Conservation (phyloP, 2,797 vertebrate species). For the Darevskia nairensis region DNA sequence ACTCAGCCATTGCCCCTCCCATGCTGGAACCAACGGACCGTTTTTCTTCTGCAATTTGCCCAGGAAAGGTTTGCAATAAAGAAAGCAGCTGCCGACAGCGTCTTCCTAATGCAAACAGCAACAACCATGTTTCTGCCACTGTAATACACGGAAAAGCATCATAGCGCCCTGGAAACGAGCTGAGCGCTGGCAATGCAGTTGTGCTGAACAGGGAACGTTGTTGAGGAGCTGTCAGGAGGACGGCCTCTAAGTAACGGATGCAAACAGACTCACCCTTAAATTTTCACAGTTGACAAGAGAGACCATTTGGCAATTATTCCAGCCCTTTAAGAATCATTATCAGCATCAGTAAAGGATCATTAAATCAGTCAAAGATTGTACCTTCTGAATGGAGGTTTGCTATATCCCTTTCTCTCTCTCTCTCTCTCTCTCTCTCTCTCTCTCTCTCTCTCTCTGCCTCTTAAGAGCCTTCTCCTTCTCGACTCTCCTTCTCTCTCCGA, state of each 20-base stretch:
- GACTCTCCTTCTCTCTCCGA: neutral
- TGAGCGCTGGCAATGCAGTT: neutral
- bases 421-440: neutral
- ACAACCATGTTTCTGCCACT: conserved; percentile 33
- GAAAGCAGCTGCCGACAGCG: neutral
- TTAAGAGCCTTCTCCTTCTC: too few relatives aligned
- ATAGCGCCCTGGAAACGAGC: neutral
- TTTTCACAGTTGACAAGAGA: conserved; percentile 11
- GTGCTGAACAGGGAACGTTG: neutral
- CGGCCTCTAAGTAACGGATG: conserved; percentile 25
- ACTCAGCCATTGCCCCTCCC: neutral
- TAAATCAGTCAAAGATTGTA: neutral
- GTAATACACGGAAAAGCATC: neutral
- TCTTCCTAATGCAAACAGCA: conserved; percentile 28
- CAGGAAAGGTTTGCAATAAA: neutral
- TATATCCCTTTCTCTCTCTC: neutral
- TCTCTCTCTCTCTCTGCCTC: neutral
- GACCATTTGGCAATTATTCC: conserved; percentile 43
- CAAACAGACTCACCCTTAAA: conserved; percentile 49
- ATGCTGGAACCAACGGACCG: neutral
- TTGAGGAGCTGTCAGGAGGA: conserved; percentile 20
- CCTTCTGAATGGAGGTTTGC: neutral
- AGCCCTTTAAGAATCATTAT: neutral
- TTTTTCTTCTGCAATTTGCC: neutral
- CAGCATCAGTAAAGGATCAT: neutral